A percentile compares a stretch with the other conserved stretches of the same genome.
phyloP scores from a whole-genome alignment of 2,113 vertebrate species.

The Stigmatopora nigra region DNA sequence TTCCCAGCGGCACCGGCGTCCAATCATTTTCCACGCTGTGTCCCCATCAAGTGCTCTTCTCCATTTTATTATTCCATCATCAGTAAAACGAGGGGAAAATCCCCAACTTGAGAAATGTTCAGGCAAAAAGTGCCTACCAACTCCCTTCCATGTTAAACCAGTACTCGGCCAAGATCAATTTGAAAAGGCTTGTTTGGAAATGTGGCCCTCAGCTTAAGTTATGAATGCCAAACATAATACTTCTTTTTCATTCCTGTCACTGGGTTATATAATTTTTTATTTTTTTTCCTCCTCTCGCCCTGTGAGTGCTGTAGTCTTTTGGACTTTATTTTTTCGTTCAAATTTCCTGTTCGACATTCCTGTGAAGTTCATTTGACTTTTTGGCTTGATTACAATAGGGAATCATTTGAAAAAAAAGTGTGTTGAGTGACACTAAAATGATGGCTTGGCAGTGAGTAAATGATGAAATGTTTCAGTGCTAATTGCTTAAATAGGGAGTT shows the following conservation, averaged over 20 bases:
- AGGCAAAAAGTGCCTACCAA: constrained; percentile 31
- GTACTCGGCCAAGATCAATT: constrained; percentile 78
- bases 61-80: constrained; percentile 61
- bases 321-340: constrained; percentile 77
- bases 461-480: too few relatives aligned
- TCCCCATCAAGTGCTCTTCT: constrained; percentile 40
- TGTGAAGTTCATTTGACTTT: constrained; percentile 55
- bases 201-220: constrained; percentile 74
- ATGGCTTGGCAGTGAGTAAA: too few relatives aligned
- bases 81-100: constrained; percentile 55
- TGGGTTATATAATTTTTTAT: constrained; percentile 83
- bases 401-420: too few relatives aligned
- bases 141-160: constrained; percentile 30
- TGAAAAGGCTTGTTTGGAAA: constrained; percentile 87
- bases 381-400: background rate
- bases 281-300: constrained; percentile 88
- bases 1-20: constrained; percentile 49
- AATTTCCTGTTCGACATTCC: constrained; percentile 82
- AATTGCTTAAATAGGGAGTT: too few relatives aligned
- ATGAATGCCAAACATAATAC: constrained; percentile 86
- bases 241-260: constrained; percentile 79
- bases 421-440: too few relatives aligned
- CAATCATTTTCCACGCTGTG: constrained; percentile 49
- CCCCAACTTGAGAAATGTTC: constrained; percentile 39
- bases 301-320: constrained; percentile 79